Percentiles rank a stretch among this genome's conserved stretches.
phyloP scores from a whole-genome alignment of 1,140 invertebrate species.

The Bathynomus jamesi region DNA sequence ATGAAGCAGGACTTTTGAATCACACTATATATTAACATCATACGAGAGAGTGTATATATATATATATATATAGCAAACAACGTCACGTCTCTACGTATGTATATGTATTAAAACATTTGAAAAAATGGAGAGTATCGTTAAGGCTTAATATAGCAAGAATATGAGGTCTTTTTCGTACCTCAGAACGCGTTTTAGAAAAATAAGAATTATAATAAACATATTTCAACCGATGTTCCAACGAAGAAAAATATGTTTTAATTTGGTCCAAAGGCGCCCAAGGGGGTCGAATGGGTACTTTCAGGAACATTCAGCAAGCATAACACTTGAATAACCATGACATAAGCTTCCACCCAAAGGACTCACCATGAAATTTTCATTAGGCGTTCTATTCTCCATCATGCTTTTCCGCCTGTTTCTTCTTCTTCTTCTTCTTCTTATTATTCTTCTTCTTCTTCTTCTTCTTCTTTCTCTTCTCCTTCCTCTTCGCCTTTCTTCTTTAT shows the following conservation, averaged over 20 bases:
- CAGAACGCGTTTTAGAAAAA: neutral
- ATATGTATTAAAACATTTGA: neutral
- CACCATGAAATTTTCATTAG: neutral
- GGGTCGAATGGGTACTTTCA: neutral
- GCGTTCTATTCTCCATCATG: neutral
- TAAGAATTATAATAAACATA: conserved; percentile 1
- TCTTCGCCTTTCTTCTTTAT: neutral
- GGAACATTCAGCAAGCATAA: neutral
- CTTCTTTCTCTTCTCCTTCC: neutral
- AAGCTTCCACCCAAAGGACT: neutral
- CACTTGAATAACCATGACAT: conserved; percentile 1
- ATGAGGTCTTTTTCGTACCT: neutral
- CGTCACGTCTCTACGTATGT: neutral
- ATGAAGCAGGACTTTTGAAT: no score
- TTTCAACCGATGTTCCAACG: neutral
- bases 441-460: neutral
- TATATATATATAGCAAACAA: neutral
- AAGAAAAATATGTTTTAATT: neutral
- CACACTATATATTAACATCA: no score
- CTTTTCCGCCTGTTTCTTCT: neutral
- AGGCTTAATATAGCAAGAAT: neutral
- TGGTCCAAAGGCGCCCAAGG: neutral
- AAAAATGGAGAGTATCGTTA: neutral
- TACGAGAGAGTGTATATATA: neutral
- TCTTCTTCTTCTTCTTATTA: neutral